phyloP scores from a whole-genome alignment of 2,113 vertebrate species.

The Alligator mississippiensis region DNA sequence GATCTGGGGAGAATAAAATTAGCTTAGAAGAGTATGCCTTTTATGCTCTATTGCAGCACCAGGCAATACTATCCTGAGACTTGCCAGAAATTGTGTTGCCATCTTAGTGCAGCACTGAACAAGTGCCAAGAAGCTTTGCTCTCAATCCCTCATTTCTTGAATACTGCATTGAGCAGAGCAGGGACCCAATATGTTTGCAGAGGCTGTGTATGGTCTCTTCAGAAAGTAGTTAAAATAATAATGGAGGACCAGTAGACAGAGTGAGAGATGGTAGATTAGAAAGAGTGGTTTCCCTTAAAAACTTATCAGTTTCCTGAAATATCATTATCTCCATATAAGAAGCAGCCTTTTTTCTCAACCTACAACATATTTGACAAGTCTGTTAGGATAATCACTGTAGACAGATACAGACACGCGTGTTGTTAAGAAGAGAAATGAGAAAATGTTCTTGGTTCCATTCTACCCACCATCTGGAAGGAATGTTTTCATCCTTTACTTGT shows the following conservation, averaged over 20 bases:
- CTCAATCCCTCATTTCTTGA: rapidly evolving
- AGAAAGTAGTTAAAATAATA: neutral
- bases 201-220: neutral
- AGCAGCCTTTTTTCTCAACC: neutral
- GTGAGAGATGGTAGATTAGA: neutral
- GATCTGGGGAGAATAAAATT: neutral
- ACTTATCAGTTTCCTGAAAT: neutral
- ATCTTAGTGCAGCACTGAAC: no score
- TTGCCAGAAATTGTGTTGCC: no score
- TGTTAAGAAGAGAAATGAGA: neutral
- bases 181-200: neutral
- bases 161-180: neutral
- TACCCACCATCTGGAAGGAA: neutral
- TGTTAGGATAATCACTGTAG: neutral
- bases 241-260: neutral
- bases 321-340: neutral
- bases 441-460: neutral
- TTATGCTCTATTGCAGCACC: no score
- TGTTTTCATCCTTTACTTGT: neutral
- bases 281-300: neutral
- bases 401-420: neutral
- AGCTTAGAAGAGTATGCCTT: neutral
- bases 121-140: no score
- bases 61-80: no score
- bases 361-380: slow-evolving; percentile 7